Percentiles rank a stretch among this genome's conserved stretches.
Evolutionary conservation across 2,888 invertebrate genomes (phyloP).

Genomic region (Orthosia cruda): DNA sequence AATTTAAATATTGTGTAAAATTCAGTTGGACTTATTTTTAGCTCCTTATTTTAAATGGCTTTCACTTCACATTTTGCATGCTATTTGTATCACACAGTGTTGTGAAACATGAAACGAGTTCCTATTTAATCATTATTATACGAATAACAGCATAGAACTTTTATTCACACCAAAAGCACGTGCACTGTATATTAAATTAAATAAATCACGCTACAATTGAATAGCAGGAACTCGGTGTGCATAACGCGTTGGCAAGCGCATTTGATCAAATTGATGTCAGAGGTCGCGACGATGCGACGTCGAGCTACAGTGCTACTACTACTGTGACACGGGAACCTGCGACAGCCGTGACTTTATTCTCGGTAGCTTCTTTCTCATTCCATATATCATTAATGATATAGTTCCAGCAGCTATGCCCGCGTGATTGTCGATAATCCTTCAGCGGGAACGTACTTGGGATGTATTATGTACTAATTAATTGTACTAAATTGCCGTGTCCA

Average conservation of each 20-base stretch:
- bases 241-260: conserved; percentile 50
- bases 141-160: not conserved
- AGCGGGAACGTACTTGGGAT: too few species aligned
- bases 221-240: conserved; percentile 41
- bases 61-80: too few species aligned
- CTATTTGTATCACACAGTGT: too few species aligned
- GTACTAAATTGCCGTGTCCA: too few species aligned
- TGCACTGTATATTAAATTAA: conserved; percentile 3
- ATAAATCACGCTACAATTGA: conserved; percentile 53
- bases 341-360: conserved; percentile 48
- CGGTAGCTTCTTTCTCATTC: conserved; percentile 36
- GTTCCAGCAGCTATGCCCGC: too few species aligned
- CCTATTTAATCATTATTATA: too few species aligned
- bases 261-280: conserved; percentile 66
- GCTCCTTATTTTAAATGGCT: too few species aligned
- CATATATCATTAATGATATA: conserved; percentile 34
- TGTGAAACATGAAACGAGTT: too few species aligned
- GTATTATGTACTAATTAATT: too few species aligned
- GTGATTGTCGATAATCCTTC: too few species aligned
- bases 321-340: conserved; percentile 46
- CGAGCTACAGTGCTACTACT: not conserved
- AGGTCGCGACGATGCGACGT: conserved; percentile 35
- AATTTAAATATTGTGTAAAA: not conserved
- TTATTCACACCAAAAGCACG: conserved; percentile 14
- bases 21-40: not conserved